These are phyloP conservation scores for Macrochelys suwanniensis DNA, from an alignment of 2,797 vertebrate genomes.

Conservation along the genomic window DNA sequence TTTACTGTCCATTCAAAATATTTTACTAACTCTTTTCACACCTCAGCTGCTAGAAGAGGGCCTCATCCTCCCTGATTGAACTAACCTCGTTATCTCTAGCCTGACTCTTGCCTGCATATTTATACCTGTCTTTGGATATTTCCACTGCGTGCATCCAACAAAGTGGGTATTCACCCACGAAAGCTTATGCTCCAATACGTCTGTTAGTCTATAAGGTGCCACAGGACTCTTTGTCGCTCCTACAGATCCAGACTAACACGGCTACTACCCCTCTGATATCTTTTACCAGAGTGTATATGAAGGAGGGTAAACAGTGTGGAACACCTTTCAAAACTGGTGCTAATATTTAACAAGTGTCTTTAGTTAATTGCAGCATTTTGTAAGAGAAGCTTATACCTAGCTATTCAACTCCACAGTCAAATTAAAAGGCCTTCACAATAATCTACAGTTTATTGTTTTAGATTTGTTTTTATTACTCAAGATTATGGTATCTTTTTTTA, in stretches of 20 bases:
- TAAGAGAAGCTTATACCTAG: neutral
- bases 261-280: too few relatives aligned
- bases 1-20: neutral
- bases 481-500: neutral
- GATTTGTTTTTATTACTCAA: neutral
- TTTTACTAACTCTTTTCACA: neutral
- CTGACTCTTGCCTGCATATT: too few relatives aligned
- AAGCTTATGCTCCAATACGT: too few relatives aligned
- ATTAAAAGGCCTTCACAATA: conserved; percentile 17
- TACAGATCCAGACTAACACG: too few relatives aligned
- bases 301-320: neutral
- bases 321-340: neutral
- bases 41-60: too few relatives aligned
- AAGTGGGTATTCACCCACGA: too few relatives aligned
- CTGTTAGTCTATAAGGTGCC: too few relatives aligned
- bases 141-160: too few relatives aligned
- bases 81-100: too few relatives aligned
- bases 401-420: neutral
- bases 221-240: too few relatives aligned
- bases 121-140: too few relatives aligned
- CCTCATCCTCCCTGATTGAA: too few relatives aligned
- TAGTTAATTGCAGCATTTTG: neutral
- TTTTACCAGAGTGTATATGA: neutral
- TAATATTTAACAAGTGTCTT: neutral
- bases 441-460: neutral